Evolutionary conservation across 2,797 vertebrate genomes (phyloP), one percentile per base, ranked within the genome.

Genomic region (Scolopax rusticola): DNA sequence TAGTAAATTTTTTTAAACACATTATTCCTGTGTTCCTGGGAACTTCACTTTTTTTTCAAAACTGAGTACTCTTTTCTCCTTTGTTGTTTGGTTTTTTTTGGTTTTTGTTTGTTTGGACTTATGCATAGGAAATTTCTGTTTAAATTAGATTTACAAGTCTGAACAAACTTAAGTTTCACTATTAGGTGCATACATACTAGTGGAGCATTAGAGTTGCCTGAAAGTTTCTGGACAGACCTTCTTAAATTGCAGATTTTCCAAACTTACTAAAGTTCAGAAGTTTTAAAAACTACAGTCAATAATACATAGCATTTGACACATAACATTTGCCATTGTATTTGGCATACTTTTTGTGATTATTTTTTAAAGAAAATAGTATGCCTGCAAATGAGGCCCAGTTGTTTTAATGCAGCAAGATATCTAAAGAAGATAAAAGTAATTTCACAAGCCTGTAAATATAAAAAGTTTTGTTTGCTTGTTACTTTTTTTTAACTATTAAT

Each of bases 81-180:
- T 47, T 12, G 30, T 23, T 43, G 2, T 17, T 0, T 1, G 5
- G 6, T 9, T 6, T 68, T 50, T 25, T 13, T 56, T 36, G 36
- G 8, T 36, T 36, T 63, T 63, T 68, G 7, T 4, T n/a, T 47
- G 47, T 59, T 3, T 27, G 21, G 54, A 40, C 38, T 57, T 50
- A 24, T 14, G 21, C 27, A 21, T 11, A 33, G 5, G 11, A 87
- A 79, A 51, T 80, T 85, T 79, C 6, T 53, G 5, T 63, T 50
- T 18, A 68, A 73, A 59, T 77, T 71, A 51, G 11, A 50, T 71
- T 54, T 89, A 36, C 3, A 71, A 56, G 15, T 82, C n/a, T 68
- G 53, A 48, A 60, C 56, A 56, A 59, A 57, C 51, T 61, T 56
- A 38, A 69, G 3, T 51, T 57, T 61, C 79, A 57, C 6, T 7